Percentiles rank a stretch among this genome's conserved stretches.
Evolutionary conservation across 2,888 invertebrate genomes (phyloP).

Genomic region (Rhyacophila evoluta): DNA sequence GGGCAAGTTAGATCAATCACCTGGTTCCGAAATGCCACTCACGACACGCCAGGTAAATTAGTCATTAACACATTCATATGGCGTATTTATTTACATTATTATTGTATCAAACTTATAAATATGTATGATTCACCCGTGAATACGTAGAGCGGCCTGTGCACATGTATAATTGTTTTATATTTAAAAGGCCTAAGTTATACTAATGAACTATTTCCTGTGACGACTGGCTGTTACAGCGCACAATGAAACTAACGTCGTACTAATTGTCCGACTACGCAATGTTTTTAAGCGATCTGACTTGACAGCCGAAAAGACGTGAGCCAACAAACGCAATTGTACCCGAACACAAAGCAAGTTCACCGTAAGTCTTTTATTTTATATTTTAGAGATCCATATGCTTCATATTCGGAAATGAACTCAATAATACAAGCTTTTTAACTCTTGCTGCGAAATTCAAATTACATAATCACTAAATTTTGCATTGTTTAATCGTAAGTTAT

Average conservation of each 20-base stretch:
- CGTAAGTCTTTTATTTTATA: too few relatives aligned
- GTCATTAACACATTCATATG: too few relatives aligned
- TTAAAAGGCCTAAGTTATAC: not conserved
- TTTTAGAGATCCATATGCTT: too few relatives aligned
- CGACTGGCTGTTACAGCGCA: not conserved
- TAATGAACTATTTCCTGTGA: slow-evolving; percentile 18
- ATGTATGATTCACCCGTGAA: not conserved
- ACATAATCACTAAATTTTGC: too few relatives aligned
- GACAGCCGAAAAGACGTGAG: too few relatives aligned
- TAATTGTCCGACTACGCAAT: slow-evolving; percentile 7
- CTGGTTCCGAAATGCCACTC: not conserved
- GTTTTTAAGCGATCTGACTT: too few relatives aligned
- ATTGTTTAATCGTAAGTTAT: too few relatives aligned
- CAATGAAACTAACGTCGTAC: not conserved
- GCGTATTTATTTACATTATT: not conserved
- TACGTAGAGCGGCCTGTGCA: not conserved
- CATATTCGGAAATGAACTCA: too few relatives aligned
- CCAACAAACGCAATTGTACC: too few relatives aligned
- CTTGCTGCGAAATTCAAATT: too few relatives aligned
- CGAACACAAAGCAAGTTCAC: too few relatives aligned
- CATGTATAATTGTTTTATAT: slow-evolving; percentile 18
- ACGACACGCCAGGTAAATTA: not conserved
- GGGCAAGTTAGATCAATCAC: slow-evolving; percentile 12
- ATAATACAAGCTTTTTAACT: too few relatives aligned
- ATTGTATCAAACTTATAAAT: slow-evolving; percentile 9